These are phyloP conservation scores for Hydrotaea diabolus DNA, from an alignment of 2,888 invertebrate species.

Conservation along the genomic window DNA sequence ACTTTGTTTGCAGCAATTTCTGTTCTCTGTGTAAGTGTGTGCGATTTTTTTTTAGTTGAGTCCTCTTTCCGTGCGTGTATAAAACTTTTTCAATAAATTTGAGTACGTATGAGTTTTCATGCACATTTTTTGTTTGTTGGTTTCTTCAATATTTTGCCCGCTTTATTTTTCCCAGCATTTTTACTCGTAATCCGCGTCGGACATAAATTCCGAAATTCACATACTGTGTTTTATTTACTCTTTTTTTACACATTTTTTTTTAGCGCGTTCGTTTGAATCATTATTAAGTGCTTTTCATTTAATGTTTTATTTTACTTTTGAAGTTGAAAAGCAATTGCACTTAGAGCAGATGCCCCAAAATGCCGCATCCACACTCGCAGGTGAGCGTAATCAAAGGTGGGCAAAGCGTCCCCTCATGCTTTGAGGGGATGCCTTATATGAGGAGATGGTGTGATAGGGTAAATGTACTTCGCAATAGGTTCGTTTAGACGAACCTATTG, in stretches of 20 bases:
- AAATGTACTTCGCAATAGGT: too few species aligned
- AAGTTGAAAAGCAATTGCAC: constrained; percentile 19
- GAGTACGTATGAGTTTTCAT: constrained; percentile 6
- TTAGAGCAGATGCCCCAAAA: neutral
- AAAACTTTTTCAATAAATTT: constrained; percentile 32
- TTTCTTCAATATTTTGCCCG: neutral
- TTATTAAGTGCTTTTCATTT: constrained; percentile 41
- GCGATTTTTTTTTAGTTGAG: constrained; percentile 1
- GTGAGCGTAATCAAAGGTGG: too few species aligned
- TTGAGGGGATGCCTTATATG: too few species aligned
- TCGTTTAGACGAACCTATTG: too few species aligned
- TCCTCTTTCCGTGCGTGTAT: constrained; percentile 10
- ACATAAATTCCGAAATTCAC: neutral
- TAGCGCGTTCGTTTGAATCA: neutral
- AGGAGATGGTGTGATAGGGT: too few species aligned
- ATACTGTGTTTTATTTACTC: neutral
- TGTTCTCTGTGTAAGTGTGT: too few species aligned
- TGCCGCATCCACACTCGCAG: too few species aligned
- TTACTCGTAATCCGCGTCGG: neutral
- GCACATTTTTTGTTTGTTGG: neutral
- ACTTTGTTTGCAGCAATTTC: constrained; percentile 23
- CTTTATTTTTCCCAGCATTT: neutral
- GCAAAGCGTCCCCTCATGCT: too few species aligned
- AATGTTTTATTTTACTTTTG: constrained; percentile 32
- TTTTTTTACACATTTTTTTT: neutral